Percentiles rank a stretch among this genome's conserved stretches.
Evolutionary conservation across 2,113 vertebrate genomes (phyloP).

Genomic region (Onychostoma macrolepis): DNA sequence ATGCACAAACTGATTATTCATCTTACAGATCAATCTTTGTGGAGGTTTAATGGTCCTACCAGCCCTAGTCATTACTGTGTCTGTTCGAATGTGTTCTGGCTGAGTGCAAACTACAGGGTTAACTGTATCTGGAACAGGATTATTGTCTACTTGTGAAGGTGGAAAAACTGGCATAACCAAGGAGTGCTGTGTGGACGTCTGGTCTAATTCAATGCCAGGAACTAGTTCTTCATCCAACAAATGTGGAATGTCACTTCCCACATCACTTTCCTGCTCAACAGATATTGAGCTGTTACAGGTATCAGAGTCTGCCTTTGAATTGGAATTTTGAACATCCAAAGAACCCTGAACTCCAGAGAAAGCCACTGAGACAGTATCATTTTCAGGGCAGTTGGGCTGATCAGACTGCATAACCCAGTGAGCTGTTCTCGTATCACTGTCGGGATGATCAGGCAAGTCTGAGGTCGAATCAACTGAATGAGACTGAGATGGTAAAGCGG

Average conservation of each 20-base stretch:
- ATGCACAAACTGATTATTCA: neutral
- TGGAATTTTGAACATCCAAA: neutral
- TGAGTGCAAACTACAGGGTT: neutral
- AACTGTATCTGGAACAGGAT: neutral
- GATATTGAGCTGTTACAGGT: neutral
- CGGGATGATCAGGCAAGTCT: neutral
- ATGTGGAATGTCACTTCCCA: too few species aligned
- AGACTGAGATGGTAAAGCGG: neutral
- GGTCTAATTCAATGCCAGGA: too few species aligned
- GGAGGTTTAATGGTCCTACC: constrained; percentile 12
- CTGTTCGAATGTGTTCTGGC: neutral
- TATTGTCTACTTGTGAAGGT: too few species aligned
- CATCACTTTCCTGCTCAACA: too few species aligned
- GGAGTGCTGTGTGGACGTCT: too few species aligned
- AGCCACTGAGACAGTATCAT: neutral
- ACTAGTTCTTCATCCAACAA: too few species aligned
- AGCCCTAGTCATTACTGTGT: neutral
- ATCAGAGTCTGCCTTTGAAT: neutral
- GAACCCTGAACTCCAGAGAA: neutral
- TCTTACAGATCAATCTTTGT: constrained; percentile 1
- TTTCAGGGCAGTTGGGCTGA: neutral
- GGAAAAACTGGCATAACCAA: too few species aligned
- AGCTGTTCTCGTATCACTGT: neutral
- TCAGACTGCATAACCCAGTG: constrained; percentile 5
- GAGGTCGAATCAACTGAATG: neutral